Conservation (phyloP, 2,888 invertebrate species). For the Malthinus flaveolus region DNA sequence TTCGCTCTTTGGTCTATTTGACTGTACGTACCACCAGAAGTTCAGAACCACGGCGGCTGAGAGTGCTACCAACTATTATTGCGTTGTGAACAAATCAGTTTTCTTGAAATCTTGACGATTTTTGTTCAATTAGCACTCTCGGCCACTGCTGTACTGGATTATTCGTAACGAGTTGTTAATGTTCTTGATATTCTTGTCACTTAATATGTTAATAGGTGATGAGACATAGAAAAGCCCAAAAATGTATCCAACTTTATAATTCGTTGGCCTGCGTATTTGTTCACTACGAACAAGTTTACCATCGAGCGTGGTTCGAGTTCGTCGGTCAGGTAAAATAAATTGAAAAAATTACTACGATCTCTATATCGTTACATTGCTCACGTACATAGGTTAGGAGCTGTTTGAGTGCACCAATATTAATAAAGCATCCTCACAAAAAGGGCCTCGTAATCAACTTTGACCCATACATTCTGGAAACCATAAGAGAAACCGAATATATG, state of each 20-base stretch:
- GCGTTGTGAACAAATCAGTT: too few relatives aligned
- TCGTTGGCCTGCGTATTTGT: constrained; percentile 77
- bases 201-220: constrained; percentile 55
- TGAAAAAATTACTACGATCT: background rate
- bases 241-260: constrained; percentile 77
- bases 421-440: constrained; percentile 67
- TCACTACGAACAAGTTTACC: constrained; percentile 82
- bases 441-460: constrained; percentile 75
- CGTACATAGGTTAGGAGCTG: constrained; percentile 62
- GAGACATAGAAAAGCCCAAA: constrained; percentile 68
- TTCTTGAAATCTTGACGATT: too few relatives aligned
- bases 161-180: too few relatives aligned
- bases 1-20: too few relatives aligned
- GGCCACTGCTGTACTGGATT: too few relatives aligned
- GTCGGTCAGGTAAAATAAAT: constrained; percentile 63
- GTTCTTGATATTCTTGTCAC: too few relatives aligned
- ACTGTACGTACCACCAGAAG: too few relatives aligned
- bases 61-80: too few relatives aligned
- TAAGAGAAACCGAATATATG: constrained; percentile 81
- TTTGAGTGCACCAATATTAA: constrained; percentile 71
- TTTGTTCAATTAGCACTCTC: too few relatives aligned
- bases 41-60: too few relatives aligned
- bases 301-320: constrained; percentile 78
- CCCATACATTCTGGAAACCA: constrained; percentile 69
- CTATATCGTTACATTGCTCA: too few relatives aligned